phyloP scores from a whole-genome alignment of 2,113 vertebrate species.

The Sphaerodactylus townsendi region DNA sequence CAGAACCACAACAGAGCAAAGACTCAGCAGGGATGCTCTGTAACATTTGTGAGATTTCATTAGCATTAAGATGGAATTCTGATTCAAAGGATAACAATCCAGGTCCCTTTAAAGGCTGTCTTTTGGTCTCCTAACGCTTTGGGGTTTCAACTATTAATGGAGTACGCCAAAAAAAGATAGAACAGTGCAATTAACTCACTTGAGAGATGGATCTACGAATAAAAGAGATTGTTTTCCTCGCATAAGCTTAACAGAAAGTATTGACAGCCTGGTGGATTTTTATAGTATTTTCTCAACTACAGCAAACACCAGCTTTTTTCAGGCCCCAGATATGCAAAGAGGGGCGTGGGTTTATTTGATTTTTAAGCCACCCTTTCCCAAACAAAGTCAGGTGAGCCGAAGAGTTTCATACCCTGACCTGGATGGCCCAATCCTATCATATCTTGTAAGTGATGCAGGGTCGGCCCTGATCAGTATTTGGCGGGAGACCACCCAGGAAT shows the following conservation, averaged over 20 bases:
- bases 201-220: slow-evolving; percentile 13
- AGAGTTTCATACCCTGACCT: too few relatives aligned
- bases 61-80: slow-evolving; percentile 48
- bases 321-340: background rate
- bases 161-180: slow-evolving; percentile 13
- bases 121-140: slow-evolving; percentile 31
- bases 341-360: background rate
- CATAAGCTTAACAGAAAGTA: background rate
- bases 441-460: too few relatives aligned
- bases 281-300: background rate
- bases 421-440: too few relatives aligned
- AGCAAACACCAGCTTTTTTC: background rate
- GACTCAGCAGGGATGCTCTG: slow-evolving; percentile 51
- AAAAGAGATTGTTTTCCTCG: background rate
- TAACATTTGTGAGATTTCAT: slow-evolving; percentile 48
- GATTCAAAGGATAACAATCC: slow-evolving; percentile 53
- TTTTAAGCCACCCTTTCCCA: too few relatives aligned
- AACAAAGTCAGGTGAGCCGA: too few relatives aligned
- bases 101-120: slow-evolving; percentile 46
- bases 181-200: background rate
- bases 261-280: background rate
- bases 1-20: slow-evolving; percentile 42
- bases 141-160: slow-evolving; percentile 44
- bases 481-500: too few relatives aligned
- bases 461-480: too few relatives aligned